A percentile compares a stretch with the other conserved stretches of the same genome.
These are phyloP conservation scores for Harpalus rufipes DNA, from an alignment of 2,888 invertebrate genomes.

Conservation along the genomic window DNA sequence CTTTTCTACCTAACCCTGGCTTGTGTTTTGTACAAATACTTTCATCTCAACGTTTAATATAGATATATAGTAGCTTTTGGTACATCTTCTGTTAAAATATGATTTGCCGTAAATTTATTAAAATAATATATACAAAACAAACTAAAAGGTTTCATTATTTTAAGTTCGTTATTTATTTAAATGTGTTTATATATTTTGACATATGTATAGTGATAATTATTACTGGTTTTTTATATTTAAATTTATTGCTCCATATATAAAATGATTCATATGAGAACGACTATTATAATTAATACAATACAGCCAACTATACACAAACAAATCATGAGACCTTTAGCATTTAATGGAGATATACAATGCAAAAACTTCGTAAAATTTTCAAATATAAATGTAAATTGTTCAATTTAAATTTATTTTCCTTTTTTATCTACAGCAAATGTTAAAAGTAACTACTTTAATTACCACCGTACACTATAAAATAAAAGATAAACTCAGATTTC, in stretches of 20 bases:
- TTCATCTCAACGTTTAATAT: no score
- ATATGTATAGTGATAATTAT: no score
- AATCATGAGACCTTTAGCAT: neutral
- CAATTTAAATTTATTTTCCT: neutral
- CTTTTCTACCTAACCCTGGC: no score
- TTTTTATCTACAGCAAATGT: neutral
- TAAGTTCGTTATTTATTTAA: no score
- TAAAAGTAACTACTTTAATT: conserved; percentile 14
- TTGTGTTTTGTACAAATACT: no score
- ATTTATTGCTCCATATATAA: neutral
- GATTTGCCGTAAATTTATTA: no score
- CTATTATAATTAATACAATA: neutral
- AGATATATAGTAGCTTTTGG: no score
- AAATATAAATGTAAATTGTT: conserved; percentile 5
- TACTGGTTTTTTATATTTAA: no score
- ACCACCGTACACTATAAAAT: neutral
- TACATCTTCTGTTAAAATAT: no score
- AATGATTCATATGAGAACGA: neutral
- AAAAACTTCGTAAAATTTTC: neutral
- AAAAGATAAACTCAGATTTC: conserved; percentile 15
- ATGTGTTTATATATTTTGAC: no score
- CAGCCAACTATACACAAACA: conserved; percentile 3
- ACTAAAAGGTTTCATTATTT: no score
- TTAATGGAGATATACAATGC: neutral
- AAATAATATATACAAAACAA: no score